Evolutionary conservation across 2,797 vertebrate genomes (phyloP).

Genomic region (Enteromius radiatus): DNA sequence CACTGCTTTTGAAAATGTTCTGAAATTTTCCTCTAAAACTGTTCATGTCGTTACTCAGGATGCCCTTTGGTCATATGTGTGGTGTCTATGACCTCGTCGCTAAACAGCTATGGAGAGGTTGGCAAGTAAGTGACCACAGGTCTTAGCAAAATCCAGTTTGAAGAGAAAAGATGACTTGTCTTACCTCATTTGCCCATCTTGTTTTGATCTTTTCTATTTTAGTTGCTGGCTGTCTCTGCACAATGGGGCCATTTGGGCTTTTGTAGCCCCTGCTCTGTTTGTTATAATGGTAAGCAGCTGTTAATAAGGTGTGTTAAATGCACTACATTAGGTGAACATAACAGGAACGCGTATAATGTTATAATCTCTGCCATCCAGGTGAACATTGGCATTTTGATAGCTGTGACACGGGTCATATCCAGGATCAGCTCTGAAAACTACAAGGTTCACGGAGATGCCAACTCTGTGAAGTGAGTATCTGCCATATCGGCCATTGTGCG

Average conservation of each 20-base stretch:
- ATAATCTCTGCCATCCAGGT: slow-evolving; percentile 76
- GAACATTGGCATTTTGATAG: slow-evolving; percentile 91
- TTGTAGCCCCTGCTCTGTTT: slow-evolving; percentile 91
- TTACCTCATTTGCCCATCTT: neutral
- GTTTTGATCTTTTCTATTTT: slow-evolving; percentile 51
- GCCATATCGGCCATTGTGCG: neutral
- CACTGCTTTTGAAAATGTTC: neutral
- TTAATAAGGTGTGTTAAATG: neutral
- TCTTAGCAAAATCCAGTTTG: neutral
- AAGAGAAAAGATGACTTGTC: slow-evolving; percentile 1
- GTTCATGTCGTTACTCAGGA: slow-evolving; percentile 73
- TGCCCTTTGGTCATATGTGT: slow-evolving; percentile 88
- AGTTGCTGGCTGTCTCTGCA: slow-evolving; percentile 95
- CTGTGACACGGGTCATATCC: slow-evolving; percentile 95
- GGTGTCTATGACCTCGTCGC: slow-evolving; percentile 83
- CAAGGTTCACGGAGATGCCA: slow-evolving; percentile 90
- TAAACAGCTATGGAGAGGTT: slow-evolving; percentile 86
- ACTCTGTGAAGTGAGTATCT: slow-evolving; percentile 87
- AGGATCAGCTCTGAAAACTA: slow-evolving; percentile 95
- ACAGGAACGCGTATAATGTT: neutral
- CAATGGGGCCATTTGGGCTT: slow-evolving; percentile 94
- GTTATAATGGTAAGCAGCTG: slow-evolving; percentile 86
- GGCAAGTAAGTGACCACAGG: slow-evolving; percentile 83
- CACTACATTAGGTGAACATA: neutral
- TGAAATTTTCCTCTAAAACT: neutral